Base-by-base conservation (phyloP, 2,797 vertebrate species). In the Cephalopachus bancanus region DNA sequence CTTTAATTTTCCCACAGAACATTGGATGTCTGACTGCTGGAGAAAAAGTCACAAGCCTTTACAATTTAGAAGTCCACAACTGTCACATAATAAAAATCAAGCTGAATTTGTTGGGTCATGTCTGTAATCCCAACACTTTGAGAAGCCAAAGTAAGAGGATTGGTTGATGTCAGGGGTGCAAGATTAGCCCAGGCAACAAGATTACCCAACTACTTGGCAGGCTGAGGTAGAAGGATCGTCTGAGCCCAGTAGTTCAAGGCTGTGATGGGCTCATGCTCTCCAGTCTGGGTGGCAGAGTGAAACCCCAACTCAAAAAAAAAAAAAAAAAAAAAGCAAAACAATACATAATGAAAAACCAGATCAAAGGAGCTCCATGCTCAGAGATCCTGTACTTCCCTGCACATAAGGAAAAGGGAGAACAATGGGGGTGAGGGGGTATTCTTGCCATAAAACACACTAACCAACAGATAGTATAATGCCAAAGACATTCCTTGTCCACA, bases 401-500 rank as follows among this genome's bases (percentile, higher is more conserved):
- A 84, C 53, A 51, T 78, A 74, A 37, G 78, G 84, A 95, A 44
- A 88, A 69, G 10, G 26, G 17, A 53, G 44, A 37, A 10, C 30
- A 78, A 24, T 78, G 78, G 81, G 6, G 28, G 55, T 53, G 1
- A 67, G 93, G 59, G 49, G 51, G 51, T 37, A 44, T 97, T 89
- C 30, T 76, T 64, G 80, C 53, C 69, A 53, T 83, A 59, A 37
- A 80, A 15, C 0, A 33, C n/a, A 22, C 57, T 87, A 97, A 89
- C 85, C 72, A 93, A 51, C 26, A 83, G 83, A 91, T 92, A 96
- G 81, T 94, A 67, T 78, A 51, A 80, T 91, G 71, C 19, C 95
- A 95, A 60, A 0, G 26, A 80, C 8, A 2, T 19, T 98, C 65
- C 91, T 97, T 97, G 53, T n/a, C 92, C 94, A 85, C 88, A 93